Conservation (phyloP, 92 coral and sea anemone species). For the Desmophyllum pertusum region DNA sequence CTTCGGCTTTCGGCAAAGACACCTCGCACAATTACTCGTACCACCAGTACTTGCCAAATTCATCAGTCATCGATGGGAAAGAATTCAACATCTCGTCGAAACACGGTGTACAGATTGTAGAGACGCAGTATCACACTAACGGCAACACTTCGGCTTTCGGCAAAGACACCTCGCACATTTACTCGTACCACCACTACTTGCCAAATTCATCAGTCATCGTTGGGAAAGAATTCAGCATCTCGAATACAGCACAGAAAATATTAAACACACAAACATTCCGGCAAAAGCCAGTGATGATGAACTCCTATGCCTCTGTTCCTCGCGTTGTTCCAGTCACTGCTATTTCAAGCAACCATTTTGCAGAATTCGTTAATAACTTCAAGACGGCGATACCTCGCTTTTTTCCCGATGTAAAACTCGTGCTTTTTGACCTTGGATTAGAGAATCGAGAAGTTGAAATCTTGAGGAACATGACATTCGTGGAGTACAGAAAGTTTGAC, state of each 20-base stretch:
- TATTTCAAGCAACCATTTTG: conserved; percentile 53
- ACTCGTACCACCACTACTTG: not conserved
- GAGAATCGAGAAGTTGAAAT: not conserved
- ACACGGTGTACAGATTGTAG: no score
- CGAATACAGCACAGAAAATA: not conserved
- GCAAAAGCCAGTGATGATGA: not conserved
- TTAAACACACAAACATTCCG: not conserved
- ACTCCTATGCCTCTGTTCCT: not conserved
- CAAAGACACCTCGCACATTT: no score
- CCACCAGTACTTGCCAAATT: no score
- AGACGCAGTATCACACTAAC: no score
- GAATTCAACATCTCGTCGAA: no score
- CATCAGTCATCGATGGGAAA: no score
- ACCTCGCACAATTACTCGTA: no score
- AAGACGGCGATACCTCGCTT: conserved; percentile 23
- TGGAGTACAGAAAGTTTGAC: conserved; percentile 51
- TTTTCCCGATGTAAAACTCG: conserved; percentile 26
- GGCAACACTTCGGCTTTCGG: no score
- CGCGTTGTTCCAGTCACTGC: conserved; percentile 37
- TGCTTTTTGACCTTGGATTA: conserved; percentile 62
- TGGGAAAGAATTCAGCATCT: not conserved
- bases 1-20: no score
- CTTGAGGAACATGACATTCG: conserved; percentile 6
- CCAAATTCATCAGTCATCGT: not conserved
- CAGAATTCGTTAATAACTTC: conserved; percentile 9